Percentiles rank a stretch among this genome's conserved stretches.
Conservation (phyloP, 2,888 invertebrate genomes). For the Eristalinus aeneus region DNA sequence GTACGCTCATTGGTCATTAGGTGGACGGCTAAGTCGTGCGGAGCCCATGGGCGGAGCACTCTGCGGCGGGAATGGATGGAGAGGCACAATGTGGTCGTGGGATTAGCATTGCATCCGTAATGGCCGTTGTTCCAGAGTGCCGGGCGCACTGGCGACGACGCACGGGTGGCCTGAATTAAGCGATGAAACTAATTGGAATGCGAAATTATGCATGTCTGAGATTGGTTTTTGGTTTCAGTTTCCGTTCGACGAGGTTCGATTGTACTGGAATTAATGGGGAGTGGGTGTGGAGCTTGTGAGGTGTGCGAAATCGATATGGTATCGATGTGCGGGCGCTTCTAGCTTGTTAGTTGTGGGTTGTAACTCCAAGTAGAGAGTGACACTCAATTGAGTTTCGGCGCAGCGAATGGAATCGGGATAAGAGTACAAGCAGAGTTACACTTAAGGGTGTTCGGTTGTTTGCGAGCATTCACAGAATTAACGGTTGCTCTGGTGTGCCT, state of each 20-base stretch:
- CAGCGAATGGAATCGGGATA: too few relatives aligned
- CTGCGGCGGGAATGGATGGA: neutral
- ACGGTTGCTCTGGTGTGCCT: too few relatives aligned
- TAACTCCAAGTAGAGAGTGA: neutral
- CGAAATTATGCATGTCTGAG: slow-evolving; percentile 18
- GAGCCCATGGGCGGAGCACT: neutral
- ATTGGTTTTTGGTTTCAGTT: slow-evolving; percentile 33
- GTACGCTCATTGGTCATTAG: slow-evolving; percentile 48
- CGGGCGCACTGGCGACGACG: neutral
- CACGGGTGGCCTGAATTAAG: slow-evolving; percentile 12
- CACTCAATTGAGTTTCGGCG: too few relatives aligned
- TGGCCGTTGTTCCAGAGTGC: slow-evolving; percentile 17
- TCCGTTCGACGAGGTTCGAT: neutral
- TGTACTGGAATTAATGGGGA: neutral
- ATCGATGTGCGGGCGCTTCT: neutral
- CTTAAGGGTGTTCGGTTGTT: too few relatives aligned
- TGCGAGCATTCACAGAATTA: too few relatives aligned
- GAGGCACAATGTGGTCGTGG: slow-evolving; percentile 17
- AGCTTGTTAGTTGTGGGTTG: neutral
- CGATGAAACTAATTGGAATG: slow-evolving; percentile 33
- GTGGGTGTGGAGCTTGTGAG: neutral
- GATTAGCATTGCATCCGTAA: slow-evolving; percentile 40
- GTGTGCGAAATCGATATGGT: neutral
- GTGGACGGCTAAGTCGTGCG: slow-evolving; percentile 2
- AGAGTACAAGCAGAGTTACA: too few relatives aligned